Percentiles rank a stretch among this genome's conserved stretches.
phyloP scores from a whole-genome alignment of 2,113 vertebrate genomes.

The Hyperopisus bebe region DNA sequence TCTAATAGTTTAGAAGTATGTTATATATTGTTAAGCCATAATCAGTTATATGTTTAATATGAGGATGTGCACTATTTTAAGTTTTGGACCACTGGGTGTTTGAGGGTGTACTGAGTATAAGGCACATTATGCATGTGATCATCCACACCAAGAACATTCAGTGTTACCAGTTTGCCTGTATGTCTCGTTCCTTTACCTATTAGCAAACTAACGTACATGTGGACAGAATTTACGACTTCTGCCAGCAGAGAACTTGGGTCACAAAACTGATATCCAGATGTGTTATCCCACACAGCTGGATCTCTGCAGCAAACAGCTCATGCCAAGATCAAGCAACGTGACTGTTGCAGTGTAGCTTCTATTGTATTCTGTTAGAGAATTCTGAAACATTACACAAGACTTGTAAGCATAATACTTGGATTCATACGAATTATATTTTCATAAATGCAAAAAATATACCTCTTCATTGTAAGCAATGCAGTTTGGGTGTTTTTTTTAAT shows the following conservation, averaged over 20 bases:
- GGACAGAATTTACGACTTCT: background rate
- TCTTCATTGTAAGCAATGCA: background rate
- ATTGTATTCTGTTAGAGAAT: background rate
- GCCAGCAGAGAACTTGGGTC: background rate
- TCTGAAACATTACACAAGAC: background rate
- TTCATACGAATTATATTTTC: background rate
- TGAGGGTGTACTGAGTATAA: background rate
- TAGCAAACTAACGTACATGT: background rate
- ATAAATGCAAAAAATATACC: background rate
- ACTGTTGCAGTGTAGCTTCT: background rate
- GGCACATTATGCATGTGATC: background rate
- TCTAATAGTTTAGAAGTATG: background rate
- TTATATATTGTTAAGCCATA: background rate
- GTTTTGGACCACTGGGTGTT: background rate
- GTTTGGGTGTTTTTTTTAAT: background rate
- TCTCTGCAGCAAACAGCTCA: background rate
- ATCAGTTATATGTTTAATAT: background rate
- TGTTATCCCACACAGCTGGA: background rate
- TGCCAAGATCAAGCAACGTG: background rate
- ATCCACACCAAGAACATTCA: background rate
- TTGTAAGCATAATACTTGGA: background rate
- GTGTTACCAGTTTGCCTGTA: background rate
- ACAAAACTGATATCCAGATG: background rate
- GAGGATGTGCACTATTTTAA: background rate
- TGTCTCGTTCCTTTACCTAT: background rate